Evolutionary conservation across 2,797 vertebrate genomes (phyloP).

Genomic region (Sebastes wilsoni): DNA sequence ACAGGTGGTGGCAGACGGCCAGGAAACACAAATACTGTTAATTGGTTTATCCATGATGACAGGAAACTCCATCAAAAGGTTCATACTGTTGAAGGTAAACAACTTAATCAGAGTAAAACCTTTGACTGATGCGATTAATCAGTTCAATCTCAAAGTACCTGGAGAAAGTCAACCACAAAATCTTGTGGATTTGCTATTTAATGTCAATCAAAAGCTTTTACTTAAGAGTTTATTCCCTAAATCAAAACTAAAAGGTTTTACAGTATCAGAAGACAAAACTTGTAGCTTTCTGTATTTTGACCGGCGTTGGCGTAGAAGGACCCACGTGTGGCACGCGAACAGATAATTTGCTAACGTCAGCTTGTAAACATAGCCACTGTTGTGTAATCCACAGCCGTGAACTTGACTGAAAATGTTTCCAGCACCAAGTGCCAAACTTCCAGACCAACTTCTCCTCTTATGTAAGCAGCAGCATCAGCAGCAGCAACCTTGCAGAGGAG

Average conservation of each 20-base stretch:
- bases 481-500: conserved; percentile 27
- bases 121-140: background rate
- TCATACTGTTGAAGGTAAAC: conserved; percentile 3
- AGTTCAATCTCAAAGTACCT: background rate
- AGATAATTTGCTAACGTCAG: conserved; percentile 15
- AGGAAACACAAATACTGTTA: conserved; percentile 13
- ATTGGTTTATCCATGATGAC: conserved; percentile 12
- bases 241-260: background rate
- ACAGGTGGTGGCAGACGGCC: background rate
- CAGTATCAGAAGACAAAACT: background rate
- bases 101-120: conserved; percentile 31
- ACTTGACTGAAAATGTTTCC: conserved; percentile 40
- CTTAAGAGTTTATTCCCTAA: background rate
- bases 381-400: conserved; percentile 38
- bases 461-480: background rate
- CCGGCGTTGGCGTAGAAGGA: background rate
- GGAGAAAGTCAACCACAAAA: background rate
- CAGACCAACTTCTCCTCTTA: conserved; percentile 22
- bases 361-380: conserved; percentile 27
- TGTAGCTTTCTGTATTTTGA: background rate
- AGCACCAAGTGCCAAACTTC: conserved; percentile 28
- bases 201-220: background rate
- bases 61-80: conserved; percentile 11
- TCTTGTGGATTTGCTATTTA: background rate
- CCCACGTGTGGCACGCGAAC: background rate